Percentiles rank a stretch among this genome's conserved stretches.
These are phyloP conservation scores for Neosilurus mollespiculum DNA, from an alignment of 2,797 vertebrate genomes.

Conservation along the genomic window DNA sequence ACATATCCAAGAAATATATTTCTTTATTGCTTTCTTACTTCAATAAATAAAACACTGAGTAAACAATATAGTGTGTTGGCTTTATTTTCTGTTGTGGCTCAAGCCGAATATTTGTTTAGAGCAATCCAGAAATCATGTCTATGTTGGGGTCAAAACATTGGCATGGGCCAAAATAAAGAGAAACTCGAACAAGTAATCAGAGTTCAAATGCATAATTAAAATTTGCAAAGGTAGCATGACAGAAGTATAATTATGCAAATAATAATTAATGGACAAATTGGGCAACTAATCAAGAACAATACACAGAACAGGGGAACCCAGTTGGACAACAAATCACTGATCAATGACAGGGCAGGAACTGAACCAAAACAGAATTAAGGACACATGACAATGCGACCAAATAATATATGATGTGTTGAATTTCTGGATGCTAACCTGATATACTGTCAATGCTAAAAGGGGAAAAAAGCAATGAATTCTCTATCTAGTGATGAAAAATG, in stretches of 20 bases:
- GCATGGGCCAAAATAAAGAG: background rate
- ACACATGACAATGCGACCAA: background rate
- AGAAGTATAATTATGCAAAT: background rate
- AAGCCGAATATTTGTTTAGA: constrained; percentile 14
- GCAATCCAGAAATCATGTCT: background rate
- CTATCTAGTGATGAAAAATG: background rate
- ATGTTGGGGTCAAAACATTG: background rate
- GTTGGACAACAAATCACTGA: no score
- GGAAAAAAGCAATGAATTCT: background rate
- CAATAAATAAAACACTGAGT: no score
- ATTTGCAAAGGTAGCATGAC: background rate
- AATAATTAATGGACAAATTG: no score
- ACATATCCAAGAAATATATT: no score
- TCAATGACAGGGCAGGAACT: background rate
- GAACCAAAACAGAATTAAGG: background rate
- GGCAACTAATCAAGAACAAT: background rate
- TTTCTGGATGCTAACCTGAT: no score
- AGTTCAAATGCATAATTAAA: background rate
- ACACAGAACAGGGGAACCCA: background rate
- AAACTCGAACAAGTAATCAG: background rate
- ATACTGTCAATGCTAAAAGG: background rate
- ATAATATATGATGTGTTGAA: background rate
- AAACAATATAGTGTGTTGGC: no score
- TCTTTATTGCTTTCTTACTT: no score
- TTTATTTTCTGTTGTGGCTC: no score